Base-by-base conservation (phyloP, 2,888 invertebrate species). In the Gisinianus flammeolus region DNA sequence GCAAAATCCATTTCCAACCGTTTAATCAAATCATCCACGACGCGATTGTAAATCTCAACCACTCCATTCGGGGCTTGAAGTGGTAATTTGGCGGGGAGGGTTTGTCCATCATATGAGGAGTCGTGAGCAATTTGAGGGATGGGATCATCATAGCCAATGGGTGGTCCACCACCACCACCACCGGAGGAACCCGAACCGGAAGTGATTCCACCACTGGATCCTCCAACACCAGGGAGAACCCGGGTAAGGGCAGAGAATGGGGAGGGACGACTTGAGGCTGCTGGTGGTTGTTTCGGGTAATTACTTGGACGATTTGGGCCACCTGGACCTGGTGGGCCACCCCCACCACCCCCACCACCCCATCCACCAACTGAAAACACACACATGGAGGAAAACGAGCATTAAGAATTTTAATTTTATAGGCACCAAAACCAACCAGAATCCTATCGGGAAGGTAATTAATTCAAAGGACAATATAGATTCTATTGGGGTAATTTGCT, bases 41-140 rank as follows among this genome's bases (percentile, higher is more conserved):
- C 85, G 19, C 85, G 75, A 62, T 85, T 85, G 77, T 85, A 85
- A 76, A 85, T 85, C 76, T 85, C 85, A 0, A 83, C 82, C 1
- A 85, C 85, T 3, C 85, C 85, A 77, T 85, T 85, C 0, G 85
- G 85, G 52, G 85, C 85, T 28, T 82, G 81, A 68, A 85, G 83
- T 2, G 85, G 85, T 12, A 85, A 77, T 70, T 83, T 83, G 1
- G 83, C 79, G 1, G 85, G 85, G 16, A 85, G 79, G 10, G 81
- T 76, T 74, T 83, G 83, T 26, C 82, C 71, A 66, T 83, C 83
- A 44, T 83, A 85, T 31, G 82, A 77, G 10, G 80, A 78, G 35
- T 85, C 85, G 12, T 69, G 64, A 16, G 83, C 75, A 66, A 82
- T 79, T 26, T 83, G 82, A 6, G 83, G 83, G 31, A 83, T 82